Base-by-base conservation (phyloP, 2,797 vertebrate species). In the Ptychadena robeensis region DNA sequence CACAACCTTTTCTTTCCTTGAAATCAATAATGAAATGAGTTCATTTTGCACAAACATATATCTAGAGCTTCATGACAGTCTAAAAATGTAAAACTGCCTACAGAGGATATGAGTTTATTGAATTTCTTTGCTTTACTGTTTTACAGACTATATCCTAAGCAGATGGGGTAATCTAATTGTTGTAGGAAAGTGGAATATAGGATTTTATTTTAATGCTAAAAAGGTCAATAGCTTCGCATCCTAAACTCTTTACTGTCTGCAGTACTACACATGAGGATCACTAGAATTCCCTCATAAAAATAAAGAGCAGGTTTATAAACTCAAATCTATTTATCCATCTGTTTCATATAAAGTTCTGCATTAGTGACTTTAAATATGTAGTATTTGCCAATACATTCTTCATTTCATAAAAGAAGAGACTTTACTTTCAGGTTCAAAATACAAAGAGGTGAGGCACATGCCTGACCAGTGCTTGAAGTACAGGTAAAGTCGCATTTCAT, bases 171-270 rank as follows among this genome's bases (percentile, higher is more conserved):
- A 90, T 92, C 88, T 91, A 92, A 91, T 93, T 92, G 85, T 88
- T 90, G 89, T 87, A 88, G 86, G 87, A 81, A 89, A 86, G 88
- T 91, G 91, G 86, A 90, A 90, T 90, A 89, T 91, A 89, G 86
- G 86, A 92, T 93, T 94, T 91, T 91, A 93, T 93, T 93, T 91
- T 92, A 92, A 91, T 90, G 87, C 90, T 90, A 91, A 92, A 91
- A 93, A 92, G 87, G 86, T 91, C 89, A 89, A 79, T 90, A 90
- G 86, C 86, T 91, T 90, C 88, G 87, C 86, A 92, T 88, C 86
- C 89, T 91, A 89, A 92, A 90, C 88, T 91, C 81, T 91, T 91
- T 89, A 71, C 87, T 90, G 87, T 90, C 87, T 91, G 88, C 85
- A 87, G 64, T 88, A 79, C 81, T 85, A 71, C 87, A 73, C 86